These are phyloP conservation scores for Andrena hattorfiana DNA, from an alignment of 2,888 invertebrate species.

Conservation along the genomic window DNA sequence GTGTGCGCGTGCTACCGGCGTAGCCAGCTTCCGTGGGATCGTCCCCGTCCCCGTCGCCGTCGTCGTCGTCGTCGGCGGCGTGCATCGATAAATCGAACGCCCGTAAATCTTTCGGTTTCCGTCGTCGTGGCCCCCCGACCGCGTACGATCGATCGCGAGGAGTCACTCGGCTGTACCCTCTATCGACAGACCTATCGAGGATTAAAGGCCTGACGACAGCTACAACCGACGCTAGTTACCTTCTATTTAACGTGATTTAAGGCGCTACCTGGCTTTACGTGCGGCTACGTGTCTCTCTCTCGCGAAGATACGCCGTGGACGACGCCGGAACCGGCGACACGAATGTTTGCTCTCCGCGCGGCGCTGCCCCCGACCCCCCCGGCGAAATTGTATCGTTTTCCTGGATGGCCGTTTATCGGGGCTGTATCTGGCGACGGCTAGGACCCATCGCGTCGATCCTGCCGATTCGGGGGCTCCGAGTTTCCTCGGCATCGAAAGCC, in stretches of 20 bases:
- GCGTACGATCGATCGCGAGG: slow-evolving; percentile 68
- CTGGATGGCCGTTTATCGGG: slow-evolving; percentile 8
- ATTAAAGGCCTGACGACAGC: slow-evolving; percentile 71
- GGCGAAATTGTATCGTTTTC: slow-evolving; percentile 55
- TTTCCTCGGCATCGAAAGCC: neutral
- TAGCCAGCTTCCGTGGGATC: slow-evolving; percentile 54
- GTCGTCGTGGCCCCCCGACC: slow-evolving; percentile 59
- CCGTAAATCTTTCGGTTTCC: slow-evolving; percentile 73
- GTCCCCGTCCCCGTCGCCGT: slow-evolving; percentile 30
- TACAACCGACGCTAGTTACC: slow-evolving; percentile 72
- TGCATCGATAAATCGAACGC: slow-evolving; percentile 73
- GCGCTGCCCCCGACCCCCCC: neutral
- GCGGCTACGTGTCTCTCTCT: slow-evolving; percentile 43
- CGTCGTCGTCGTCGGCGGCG: slow-evolving; percentile 27
- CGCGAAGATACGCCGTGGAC: slow-evolving; percentile 38
- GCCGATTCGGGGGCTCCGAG: slow-evolving; percentile 8
- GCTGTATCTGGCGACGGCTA: slow-evolving; percentile 15
- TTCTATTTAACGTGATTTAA: slow-evolving; percentile 74
- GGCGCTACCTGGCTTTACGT: slow-evolving; percentile 55
- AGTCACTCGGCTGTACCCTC: slow-evolving; percentile 69
- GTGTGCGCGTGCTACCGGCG: slow-evolving; percentile 19
- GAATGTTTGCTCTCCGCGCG: slow-evolving; percentile 30
- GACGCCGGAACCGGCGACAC: slow-evolving; percentile 50
- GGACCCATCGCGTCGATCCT: slow-evolving; percentile 13
- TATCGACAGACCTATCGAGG: slow-evolving; percentile 70